These are phyloP conservation scores for Drosophila algonquin DNA, from an alignment of 2,888 invertebrate species.

Conservation along the genomic window DNA sequence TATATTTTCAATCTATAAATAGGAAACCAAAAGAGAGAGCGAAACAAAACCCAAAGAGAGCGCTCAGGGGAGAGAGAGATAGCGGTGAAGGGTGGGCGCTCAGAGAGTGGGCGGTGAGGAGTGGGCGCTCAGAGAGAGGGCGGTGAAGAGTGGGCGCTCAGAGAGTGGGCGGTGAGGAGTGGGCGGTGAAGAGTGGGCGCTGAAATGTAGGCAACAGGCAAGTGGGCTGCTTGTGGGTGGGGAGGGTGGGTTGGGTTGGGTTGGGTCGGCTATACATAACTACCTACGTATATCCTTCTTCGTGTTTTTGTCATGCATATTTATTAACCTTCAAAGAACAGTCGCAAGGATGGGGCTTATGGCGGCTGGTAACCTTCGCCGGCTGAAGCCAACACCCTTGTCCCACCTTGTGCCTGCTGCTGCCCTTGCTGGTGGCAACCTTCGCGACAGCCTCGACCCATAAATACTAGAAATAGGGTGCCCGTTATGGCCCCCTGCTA, in stretches of 20 bases:
- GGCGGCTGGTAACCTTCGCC: slow-evolving; percentile 59
- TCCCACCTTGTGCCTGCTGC: not conserved
- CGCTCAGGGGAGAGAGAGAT: no score
- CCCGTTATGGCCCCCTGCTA: no score
- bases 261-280: no score
- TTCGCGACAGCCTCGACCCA: slow-evolving; percentile 75
- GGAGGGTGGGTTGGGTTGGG: not conserved
- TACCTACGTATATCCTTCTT: slow-evolving; percentile 3
- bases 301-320: slow-evolving; percentile 35
- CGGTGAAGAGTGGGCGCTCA: slow-evolving; percentile 1
- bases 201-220: slow-evolving; percentile 46
- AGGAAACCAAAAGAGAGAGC: slow-evolving; percentile 1
- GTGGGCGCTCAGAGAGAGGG: slow-evolving; percentile 14
- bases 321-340: slow-evolving; percentile 58
- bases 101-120: not conserved
- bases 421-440: slow-evolving; percentile 43
- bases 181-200: slow-evolving; percentile 1
- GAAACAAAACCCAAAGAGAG: slow-evolving; percentile 15
- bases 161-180: slow-evolving; percentile 1
- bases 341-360: slow-evolving; percentile 48
- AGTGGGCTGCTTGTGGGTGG: not conserved
- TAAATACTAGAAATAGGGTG: slow-evolving; percentile 58
- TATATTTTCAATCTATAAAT: slow-evolving; percentile 30
- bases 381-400: slow-evolving; percentile 16
- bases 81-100: not conserved